Conservation (phyloP, 2,888 invertebrate species). For the Adelphocoris suturalis region DNA sequence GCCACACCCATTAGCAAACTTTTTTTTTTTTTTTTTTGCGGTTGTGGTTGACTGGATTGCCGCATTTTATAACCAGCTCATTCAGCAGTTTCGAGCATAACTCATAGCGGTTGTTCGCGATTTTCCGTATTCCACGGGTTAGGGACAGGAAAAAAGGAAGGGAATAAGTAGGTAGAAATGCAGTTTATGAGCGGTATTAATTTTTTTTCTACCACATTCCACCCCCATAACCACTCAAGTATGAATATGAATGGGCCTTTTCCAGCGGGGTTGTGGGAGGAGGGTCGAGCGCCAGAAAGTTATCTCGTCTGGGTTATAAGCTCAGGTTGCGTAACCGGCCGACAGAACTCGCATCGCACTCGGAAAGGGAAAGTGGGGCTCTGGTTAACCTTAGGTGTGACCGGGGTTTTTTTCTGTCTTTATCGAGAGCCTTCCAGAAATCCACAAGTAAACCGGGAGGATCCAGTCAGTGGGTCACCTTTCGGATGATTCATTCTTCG, state of each 20-base stretch:
- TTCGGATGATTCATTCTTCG: neutral
- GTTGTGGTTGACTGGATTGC: too few relatives aligned
- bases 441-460: conserved; percentile 8
- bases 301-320: neutral
- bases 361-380: conserved; percentile 60
- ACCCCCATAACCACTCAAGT: neutral
- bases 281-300: neutral
- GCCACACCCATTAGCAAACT: neutral
- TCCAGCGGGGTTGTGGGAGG: neutral
- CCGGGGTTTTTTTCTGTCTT: neutral
- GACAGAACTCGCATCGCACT: conserved; percentile 45
- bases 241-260: neutral
- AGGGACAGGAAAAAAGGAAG: too few relatives aligned
- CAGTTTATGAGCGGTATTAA: too few relatives aligned
- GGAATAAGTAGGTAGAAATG: too few relatives aligned
- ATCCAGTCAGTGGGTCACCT: conserved; percentile 54
- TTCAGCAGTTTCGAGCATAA: too few relatives aligned
- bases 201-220: neutral
- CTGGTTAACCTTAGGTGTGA: conserved; percentile 49
- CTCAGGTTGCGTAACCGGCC: conserved; percentile 5
- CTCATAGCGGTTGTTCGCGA: too few relatives aligned
- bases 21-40: too few relatives aligned
- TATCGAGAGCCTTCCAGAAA: neutral
- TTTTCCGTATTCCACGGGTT: too few relatives aligned
- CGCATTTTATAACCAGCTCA: too few relatives aligned